Base-by-base conservation (phyloP, 2,113 vertebrate genomes). In the Callipepla californica region DNA sequence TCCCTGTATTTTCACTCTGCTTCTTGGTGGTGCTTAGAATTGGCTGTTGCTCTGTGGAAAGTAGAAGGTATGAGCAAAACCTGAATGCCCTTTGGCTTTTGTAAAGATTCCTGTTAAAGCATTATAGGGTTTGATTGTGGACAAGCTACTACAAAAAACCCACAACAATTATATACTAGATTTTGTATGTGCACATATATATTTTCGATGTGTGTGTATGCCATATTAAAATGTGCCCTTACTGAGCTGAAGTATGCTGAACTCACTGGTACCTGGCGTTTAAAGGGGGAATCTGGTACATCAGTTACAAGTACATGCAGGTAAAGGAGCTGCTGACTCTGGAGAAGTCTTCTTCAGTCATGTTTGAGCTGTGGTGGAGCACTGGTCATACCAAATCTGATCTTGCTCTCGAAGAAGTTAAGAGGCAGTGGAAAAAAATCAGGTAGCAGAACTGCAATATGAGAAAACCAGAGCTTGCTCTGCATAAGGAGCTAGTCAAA, bases 281-380 rank as follows among this genome's bases (percentile, higher is more conserved):
- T 66, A 44, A 69, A 85, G 40, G 57, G 28, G 32, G 7, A 48
- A 48, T 77, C 4, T 36, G 34, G 2, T 53, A 61, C 72, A 6
- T 26, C 28, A n/a, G 4, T 36, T 67, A 8, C 38, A 5, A 34
- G 28, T 87, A 0, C 7, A 7, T 57, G 16, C 76, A 40, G 13
- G 11, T 85, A 28, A 62, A 0, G 5, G 13, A 45, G 3, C 4
- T 79, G 23, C 23, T 47, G 36, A 26, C 1, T 51, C 28, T 61
- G 44, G 62, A 42, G 42, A 63, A 94, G 66, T 51, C 15, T 17
- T 90, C 7, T 44, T 30, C 38, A 65, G 12, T 65, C 12, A 44
- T 14, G 40, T 73, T 68, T 55, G 42, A 65, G 30, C 25, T 82
- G 38, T 59, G 14, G 13, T 32, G 21, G n/a, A 38, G 28, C 44